These are phyloP conservation scores for Pantelozetes paolii DNA, from an alignment of 2,888 invertebrate genomes.

Conservation along the genomic window DNA sequence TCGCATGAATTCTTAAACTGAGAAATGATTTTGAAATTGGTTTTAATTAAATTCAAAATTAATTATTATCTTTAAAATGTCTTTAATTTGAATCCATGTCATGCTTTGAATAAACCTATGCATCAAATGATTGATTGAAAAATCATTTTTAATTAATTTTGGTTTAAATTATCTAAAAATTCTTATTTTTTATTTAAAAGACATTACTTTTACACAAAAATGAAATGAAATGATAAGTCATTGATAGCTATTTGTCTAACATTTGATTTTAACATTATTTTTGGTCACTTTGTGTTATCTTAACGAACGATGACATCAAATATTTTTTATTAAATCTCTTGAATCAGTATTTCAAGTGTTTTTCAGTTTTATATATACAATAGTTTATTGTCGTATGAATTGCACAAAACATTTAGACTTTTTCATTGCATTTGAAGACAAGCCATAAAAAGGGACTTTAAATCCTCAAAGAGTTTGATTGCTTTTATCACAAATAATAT, in stretches of 20 bases:
- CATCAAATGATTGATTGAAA: not conserved
- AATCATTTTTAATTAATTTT: not conserved
- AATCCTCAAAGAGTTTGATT: not conserved
- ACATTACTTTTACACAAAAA: too few species aligned
- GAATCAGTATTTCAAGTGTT: not conserved
- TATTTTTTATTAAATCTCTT: not conserved
- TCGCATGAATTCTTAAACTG: too few species aligned
- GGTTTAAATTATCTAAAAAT: not conserved
- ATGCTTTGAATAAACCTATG: too few species aligned
- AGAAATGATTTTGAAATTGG: too few species aligned
- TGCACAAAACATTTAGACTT: not conserved
- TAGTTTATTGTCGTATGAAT: constrained; percentile 2
- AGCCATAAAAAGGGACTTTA: not conserved
- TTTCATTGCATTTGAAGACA: not conserved
- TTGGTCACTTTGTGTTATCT: too few species aligned
- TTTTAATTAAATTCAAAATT: too few species aligned
- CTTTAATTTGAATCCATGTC: too few species aligned
- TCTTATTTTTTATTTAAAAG: too few species aligned
- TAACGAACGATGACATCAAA: constrained; percentile 3
- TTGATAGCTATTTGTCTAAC: too few species aligned
- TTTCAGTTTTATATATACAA: not conserved
- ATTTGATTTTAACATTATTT: too few species aligned
- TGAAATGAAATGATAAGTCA: too few species aligned
- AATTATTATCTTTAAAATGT: too few species aligned
- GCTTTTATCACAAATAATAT: not conserved